Evolutionary conservation across 2,797 vertebrate species (phyloP).

Genomic region (Glossophaga mutica): DNA sequence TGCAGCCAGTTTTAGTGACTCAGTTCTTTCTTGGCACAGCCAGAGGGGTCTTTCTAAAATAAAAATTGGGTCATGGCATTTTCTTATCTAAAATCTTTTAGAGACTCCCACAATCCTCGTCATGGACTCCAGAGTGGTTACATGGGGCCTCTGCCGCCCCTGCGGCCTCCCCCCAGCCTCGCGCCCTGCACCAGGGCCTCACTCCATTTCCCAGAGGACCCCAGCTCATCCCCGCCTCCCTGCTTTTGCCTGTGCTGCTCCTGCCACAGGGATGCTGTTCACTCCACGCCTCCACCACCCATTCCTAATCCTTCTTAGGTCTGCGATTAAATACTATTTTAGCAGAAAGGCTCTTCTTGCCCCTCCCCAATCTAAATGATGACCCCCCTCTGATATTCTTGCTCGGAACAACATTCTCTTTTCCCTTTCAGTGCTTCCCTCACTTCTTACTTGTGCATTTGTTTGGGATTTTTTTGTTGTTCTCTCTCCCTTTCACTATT

Average conservation of each 20-base stretch:
- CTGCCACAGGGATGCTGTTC: background rate
- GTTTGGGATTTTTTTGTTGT: background rate
- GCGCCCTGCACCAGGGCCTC: fast-evolving
- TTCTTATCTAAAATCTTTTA: constrained; percentile 29
- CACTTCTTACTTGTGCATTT: background rate
- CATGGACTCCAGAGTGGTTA: background rate
- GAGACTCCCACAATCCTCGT: background rate
- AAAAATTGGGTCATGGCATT: constrained; percentile 40
- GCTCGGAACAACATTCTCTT: background rate
- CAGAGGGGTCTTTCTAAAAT: constrained; percentile 53
- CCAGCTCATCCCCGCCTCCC: fast-evolving
- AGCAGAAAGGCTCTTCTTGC: background rate
- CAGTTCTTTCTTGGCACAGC: constrained; percentile 24
- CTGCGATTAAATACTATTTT: background rate
- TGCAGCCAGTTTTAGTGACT: constrained; percentile 54
- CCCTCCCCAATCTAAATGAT: background rate
- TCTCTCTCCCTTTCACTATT: background rate
- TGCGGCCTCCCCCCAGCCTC: background rate
- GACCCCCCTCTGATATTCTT: background rate
- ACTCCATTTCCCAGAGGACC: background rate
- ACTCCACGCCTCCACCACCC: background rate
- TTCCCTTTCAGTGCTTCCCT: background rate
- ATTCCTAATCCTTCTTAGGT: background rate
- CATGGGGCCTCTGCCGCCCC: background rate
- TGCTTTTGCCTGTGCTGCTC: background rate